Base-by-base conservation (phyloP, 2,797 vertebrate species). In the Ispidina lecontei region DNA sequence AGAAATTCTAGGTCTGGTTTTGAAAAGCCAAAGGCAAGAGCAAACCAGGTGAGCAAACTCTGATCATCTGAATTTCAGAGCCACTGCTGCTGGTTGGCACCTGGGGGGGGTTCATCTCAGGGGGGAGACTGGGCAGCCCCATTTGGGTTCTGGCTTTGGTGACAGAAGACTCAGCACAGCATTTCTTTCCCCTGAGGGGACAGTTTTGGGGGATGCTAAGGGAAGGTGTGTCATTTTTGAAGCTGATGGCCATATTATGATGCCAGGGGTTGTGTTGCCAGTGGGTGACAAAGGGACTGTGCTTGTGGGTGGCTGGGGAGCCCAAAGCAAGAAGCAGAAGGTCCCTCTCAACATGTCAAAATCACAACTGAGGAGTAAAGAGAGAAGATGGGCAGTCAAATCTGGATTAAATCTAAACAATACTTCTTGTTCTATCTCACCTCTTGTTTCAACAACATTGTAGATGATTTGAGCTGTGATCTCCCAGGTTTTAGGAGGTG, bases 21-120 rank as follows among this genome's bases (percentile, higher is more conserved):
- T 49, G 62, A 92, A 93, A 77, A 62, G 22, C 20, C 64, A 65
- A 83, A 82, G 59, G 26, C n/a, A 64, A 37, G 68, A 89, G 33
- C 58, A 87, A 85, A 77, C 43, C 76, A 14, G 26, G 39, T 39
- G 43, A 37, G 10, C 35, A 55, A 56, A 16, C 33, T 87, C 28
- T 25, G 17, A 8, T 41, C 21, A 9, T 35, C 33, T 25, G 87
- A 88, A 68, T 69, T 71, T 51, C 55, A 54, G 84, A 31, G 47
- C 58, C 23, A 18, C 33, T 55, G 22, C 60, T 51, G 25, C n/a
- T 51, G 12, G 25, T 28, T 73, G 75, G 51, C 79, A 76, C 47
- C 56, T 47, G 79, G 37, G 43, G 75, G 33, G 49, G 37, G 37
- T 49, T 56, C 35, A 17, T 63, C 39, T 84, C n/a, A 7, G 26